These are phyloP conservation scores for Heliconius nattereri DNA, from an alignment of 1,140 invertebrate genomes.

Conservation along the genomic window DNA sequence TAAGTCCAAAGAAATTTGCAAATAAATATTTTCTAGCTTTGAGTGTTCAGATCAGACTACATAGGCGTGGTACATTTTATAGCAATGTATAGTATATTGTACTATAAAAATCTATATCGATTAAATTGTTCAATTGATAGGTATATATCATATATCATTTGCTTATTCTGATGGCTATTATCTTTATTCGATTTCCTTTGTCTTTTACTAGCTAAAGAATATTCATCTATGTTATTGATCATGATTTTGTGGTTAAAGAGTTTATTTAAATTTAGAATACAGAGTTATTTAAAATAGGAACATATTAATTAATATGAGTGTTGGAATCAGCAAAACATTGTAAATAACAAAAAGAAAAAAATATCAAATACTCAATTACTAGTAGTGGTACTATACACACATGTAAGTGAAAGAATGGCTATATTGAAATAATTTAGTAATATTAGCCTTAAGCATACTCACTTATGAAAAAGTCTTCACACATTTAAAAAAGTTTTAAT, in stretches of 20 bases:
- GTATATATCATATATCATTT: neutral
- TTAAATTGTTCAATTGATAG: neutral
- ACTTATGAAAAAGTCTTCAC: no score
- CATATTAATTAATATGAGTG: no score
- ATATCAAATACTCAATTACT: no score
- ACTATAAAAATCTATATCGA: constrained; percentile 25
- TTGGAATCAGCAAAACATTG: no score
- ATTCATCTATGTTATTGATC: neutral
- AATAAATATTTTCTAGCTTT: neutral
- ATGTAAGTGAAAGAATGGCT: no score
- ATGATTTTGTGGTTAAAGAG: neutral
- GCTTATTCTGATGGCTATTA: neutral
- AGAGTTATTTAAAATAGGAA: no score
- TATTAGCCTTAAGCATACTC: no score
- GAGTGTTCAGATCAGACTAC: neutral
- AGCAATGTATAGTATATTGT: constrained; percentile 1
- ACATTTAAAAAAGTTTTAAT: no score
- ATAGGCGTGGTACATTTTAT: constrained; percentile 27
- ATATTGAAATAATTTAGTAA: no score
- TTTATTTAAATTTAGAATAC: no score
- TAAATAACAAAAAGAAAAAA: no score
- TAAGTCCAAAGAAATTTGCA: constrained; percentile 80
- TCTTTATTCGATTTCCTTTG: neutral
- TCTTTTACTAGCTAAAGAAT: neutral
- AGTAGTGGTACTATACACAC: no score